Conservation (phyloP, 2,888 invertebrate genomes). For the Xanthostigma xanthostigma region DNA sequence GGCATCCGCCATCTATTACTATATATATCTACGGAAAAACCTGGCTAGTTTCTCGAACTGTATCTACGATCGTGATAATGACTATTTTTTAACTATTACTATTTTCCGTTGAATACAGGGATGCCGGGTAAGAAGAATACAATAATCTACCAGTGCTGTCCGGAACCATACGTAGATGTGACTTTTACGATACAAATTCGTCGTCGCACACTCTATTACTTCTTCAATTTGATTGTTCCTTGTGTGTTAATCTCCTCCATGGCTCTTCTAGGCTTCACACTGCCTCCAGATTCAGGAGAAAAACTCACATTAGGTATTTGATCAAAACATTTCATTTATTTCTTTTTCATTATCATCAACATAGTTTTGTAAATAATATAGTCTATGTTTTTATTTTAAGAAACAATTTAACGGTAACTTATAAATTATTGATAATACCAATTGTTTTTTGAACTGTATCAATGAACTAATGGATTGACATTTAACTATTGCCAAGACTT, state of each 20-base stretch:
- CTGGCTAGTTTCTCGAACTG: too few relatives aligned
- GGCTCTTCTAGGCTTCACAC: slow-evolving; percentile 93
- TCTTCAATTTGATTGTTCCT: slow-evolving; percentile 98
- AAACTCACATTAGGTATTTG: slow-evolving; percentile 83
- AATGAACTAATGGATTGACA: too few relatives aligned
- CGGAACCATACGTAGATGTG: slow-evolving; percentile 87
- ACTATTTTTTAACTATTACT: not conserved
- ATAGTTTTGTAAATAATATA: not conserved
- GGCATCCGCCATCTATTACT: too few relatives aligned
- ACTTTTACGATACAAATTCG: slow-evolving; percentile 95
- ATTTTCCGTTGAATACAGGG: slow-evolving; percentile 36
- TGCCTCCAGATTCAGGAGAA: slow-evolving; percentile 96
- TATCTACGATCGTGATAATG: too few relatives aligned
- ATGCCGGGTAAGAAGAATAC: slow-evolving; percentile 87
- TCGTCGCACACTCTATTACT: slow-evolving; percentile 92
- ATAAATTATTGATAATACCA: too few relatives aligned
- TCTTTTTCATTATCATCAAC: not conserved
- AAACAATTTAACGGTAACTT: not conserved
- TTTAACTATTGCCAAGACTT: too few relatives aligned
- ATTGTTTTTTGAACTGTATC: too few relatives aligned
- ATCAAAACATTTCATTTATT: slow-evolving; percentile 4
- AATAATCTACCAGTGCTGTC: slow-evolving; percentile 83
- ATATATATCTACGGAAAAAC: too few relatives aligned
- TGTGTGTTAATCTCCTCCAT: slow-evolving; percentile 97
- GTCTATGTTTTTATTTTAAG: not conserved